Base-by-base conservation (phyloP, 2,797 vertebrate genomes). In the Lerista edwardsae region DNA sequence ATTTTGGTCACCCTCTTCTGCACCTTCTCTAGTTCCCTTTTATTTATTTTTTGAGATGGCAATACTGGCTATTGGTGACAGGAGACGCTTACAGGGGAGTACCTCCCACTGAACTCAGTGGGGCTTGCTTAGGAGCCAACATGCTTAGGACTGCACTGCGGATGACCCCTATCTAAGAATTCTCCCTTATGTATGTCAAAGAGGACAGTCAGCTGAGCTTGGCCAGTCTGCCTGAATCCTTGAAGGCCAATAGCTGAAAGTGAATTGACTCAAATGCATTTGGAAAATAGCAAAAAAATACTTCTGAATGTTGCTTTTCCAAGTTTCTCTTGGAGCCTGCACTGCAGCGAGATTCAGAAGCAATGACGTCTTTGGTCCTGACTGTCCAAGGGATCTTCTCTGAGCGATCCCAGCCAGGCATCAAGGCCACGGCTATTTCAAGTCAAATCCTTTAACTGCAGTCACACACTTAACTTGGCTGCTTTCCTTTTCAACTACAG, bases 361-460 rank as follows among this genome's bases (percentile, higher is more conserved):
- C 69, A 57, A 27, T 86, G 82, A 75, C 80, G 59, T 36, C 68
- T 11, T 0, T 0, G 79, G 51, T 36, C 0, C 25, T 29, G 44
- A 75, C n/a, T 1, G 19, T 11, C 62, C 25, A 84, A 1, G 73
- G 75, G 76, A 76, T 82, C 80, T 65, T 89, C 81, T 80, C 82
- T 61, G 84, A 68, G n/a, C 17, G 29, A 80, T 74, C 75, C 39
- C 61, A 80, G 25, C 59, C 84, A 84, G 84, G 80, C 83, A 85
- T 55, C 62, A 79, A 76, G 85, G 89, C 74, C 55, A 69, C 74
- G 57, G 73, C 74, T 77, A 67, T 61, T 83, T 73, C 61, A 75
- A 79, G 71, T 86, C 79, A 84, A n/a, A 87, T 77, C 59, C 57
- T 81, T 1, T 72, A 84, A 89, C 67, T 88, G 36, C 83, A 73